Conservation (phyloP, 2,888 invertebrate species). For the Willowsia nigromaculata region DNA sequence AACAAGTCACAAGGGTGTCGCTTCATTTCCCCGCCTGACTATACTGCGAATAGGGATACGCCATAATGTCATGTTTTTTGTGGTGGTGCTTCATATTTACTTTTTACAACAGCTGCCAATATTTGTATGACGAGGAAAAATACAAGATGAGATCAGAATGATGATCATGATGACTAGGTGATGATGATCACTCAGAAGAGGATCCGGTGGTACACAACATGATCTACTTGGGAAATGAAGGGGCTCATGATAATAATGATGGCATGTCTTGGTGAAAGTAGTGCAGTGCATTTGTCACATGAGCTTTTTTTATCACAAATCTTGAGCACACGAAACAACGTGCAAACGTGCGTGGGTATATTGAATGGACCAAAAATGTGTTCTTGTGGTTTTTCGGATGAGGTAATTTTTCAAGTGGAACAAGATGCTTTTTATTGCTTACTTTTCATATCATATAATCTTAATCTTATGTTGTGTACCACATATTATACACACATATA, state of each 20-base stretch:
- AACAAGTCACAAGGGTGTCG: constrained; percentile 58
- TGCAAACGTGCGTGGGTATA: neutral
- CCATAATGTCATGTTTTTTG: neutral
- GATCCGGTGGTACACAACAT: neutral
- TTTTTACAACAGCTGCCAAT: constrained; percentile 10
- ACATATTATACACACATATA: too few relatives aligned
- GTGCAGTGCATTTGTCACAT: neutral
- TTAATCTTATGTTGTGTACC: neutral
- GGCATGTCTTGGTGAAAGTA: neutral
- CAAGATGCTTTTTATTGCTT: neutral
- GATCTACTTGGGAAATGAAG: constrained; percentile 25
- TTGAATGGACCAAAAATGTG: neutral
- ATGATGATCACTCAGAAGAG: neutral
- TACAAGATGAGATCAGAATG: constrained; percentile 10
- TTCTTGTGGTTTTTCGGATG: neutral
- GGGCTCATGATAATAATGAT: constrained; percentile 3
- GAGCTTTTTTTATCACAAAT: neutral
- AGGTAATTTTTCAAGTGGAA: constrained; percentile 47
- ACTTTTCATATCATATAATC: neutral
- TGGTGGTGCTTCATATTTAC: neutral
- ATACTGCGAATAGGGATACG: neutral
- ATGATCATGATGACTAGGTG: neutral
- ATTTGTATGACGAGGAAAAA: neutral
- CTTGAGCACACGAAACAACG: neutral
- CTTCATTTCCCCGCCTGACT: constrained; percentile 39